These are phyloP conservation scores for Sebastes ruberrimus DNA, from an alignment of 2,797 vertebrate species.

Conservation along the genomic window DNA sequence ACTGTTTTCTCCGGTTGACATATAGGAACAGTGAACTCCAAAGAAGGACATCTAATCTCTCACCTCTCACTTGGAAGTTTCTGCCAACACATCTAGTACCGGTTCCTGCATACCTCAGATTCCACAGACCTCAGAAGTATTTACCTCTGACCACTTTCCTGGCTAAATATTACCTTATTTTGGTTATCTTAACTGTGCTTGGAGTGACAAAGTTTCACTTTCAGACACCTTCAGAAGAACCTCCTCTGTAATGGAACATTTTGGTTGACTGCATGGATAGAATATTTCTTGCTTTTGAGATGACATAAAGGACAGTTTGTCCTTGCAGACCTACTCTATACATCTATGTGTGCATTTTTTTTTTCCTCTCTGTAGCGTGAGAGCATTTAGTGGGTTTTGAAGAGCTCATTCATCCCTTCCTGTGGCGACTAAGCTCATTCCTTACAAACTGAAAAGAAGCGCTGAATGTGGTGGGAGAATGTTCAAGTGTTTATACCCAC, in stretches of 20 bases:
- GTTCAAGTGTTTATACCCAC: constrained; percentile 57
- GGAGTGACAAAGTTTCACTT: background rate
- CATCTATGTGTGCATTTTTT: background rate
- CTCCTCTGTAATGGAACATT: constrained; percentile 1
- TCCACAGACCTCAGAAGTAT: constrained; percentile 31
- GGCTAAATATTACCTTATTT: constrained; percentile 38
- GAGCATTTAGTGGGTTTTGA: constrained; percentile 33
- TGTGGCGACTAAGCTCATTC: constrained; percentile 40
- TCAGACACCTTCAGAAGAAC: background rate
- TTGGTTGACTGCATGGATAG: background rate
- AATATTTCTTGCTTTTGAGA: background rate
- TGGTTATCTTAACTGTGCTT: constrained; percentile 21
- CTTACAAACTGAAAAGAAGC: constrained; percentile 53
- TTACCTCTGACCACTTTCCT: constrained; percentile 20
- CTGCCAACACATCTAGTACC: constrained; percentile 10
- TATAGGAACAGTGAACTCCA: constrained; percentile 18
- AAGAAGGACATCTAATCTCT: constrained; percentile 58
- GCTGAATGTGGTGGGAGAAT: constrained; percentile 44
- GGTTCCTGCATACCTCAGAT: constrained; percentile 52
- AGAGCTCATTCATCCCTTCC: constrained; percentile 48
- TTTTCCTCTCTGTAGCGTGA: constrained; percentile 5
- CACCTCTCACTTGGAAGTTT: constrained; percentile 33
- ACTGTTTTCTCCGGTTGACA: background rate
- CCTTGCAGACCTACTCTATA: background rate
- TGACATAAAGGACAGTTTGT: background rate